A percentile compares a stretch with the other conserved stretches of the same genome.
phyloP scores from a whole-genome alignment of 2,797 vertebrate genomes.

The Tragelaphus eurycerus region DNA sequence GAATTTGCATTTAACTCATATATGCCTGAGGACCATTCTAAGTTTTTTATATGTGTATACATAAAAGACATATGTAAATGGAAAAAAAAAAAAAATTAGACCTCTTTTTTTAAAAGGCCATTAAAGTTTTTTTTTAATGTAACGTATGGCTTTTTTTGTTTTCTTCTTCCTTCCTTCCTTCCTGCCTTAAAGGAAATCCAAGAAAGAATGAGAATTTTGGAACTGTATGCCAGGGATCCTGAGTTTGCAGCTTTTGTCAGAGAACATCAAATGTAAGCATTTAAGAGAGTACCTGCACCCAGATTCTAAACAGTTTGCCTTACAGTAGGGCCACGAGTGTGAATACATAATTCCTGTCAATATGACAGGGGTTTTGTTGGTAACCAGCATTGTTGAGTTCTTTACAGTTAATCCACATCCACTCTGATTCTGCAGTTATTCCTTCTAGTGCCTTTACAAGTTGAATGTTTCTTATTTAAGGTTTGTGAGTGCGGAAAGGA shows the following conservation, averaged over 20 bases:
- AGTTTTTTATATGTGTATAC: too few species aligned
- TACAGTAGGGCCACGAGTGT: fast-evolving
- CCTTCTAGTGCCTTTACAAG: neutral
- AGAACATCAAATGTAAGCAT: conserved; percentile 94
- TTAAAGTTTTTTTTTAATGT: conserved; percentile 36
- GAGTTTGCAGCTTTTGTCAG: conserved; percentile 95
- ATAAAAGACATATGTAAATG: too few species aligned
- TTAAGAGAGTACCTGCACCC: neutral
- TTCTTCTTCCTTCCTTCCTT: neutral
- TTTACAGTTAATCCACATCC: neutral
- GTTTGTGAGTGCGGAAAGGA: conserved; percentile 21
- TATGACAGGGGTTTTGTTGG: neutral
- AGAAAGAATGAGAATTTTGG: conserved; percentile 96
- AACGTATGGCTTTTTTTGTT: neutral
- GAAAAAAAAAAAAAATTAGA: neutral
- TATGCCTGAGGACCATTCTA: too few species aligned
- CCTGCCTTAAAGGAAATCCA: conserved; percentile 92
- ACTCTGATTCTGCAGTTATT: neutral
- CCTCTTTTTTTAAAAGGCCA: neutral
- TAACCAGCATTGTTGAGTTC: neutral
- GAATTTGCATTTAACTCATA: too few species aligned
- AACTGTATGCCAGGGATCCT: conserved; percentile 94
- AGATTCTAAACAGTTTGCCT: neutral
- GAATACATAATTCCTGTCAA: neutral
- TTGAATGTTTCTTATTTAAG: neutral